Percentiles rank a stretch among this genome's conserved stretches.
These are phyloP conservation scores for Dendropsophus ebraccatus DNA, from an alignment of 2,113 vertebrate species.

Conservation along the genomic window DNA sequence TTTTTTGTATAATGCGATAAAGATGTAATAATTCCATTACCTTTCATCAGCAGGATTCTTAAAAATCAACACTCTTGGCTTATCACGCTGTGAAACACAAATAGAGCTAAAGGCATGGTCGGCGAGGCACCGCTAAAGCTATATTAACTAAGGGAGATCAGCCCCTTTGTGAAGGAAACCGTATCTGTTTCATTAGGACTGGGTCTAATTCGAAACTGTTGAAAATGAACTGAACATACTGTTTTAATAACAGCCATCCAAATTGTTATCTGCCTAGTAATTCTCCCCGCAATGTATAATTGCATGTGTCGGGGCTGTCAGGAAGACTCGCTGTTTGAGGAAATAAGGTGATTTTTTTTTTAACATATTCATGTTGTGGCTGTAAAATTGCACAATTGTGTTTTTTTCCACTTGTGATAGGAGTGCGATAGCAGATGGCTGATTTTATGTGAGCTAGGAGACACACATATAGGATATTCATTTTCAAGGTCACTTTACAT, in stretches of 20 bases:
- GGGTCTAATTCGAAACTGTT: slow-evolving; percentile 87
- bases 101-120: slow-evolving; percentile 83
- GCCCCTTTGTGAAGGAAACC: slow-evolving; percentile 85
- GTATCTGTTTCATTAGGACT: slow-evolving; percentile 85
- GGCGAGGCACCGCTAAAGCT: slow-evolving; percentile 77
- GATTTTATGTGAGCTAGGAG: slow-evolving; percentile 52
- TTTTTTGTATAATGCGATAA: slow-evolving; percentile 70
- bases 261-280: slow-evolving; percentile 83
- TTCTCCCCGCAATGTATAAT: slow-evolving; percentile 80
- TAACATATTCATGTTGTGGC: slow-evolving; percentile 62
- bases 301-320: slow-evolving; percentile 73
- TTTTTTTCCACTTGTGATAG: slow-evolving; percentile 56
- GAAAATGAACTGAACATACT: slow-evolving; percentile 85
- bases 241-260: slow-evolving; percentile 86
- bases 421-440: slow-evolving; percentile 52
- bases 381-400: slow-evolving; percentile 63
- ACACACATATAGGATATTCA: slow-evolving; percentile 46
- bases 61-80: slow-evolving; percentile 87
- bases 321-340: slow-evolving; percentile 78
- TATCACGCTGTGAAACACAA: slow-evolving; percentile 86
- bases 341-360: slow-evolving; percentile 70
- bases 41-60: slow-evolving; percentile 86
- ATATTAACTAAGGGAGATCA: slow-evolving; percentile 86
- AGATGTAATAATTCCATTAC: slow-evolving; percentile 87
- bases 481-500: slow-evolving; percentile 57